These are phyloP conservation scores for Vespertilio murinus DNA, from an alignment of 2,797 vertebrate genomes.

Conservation along the genomic window DNA sequence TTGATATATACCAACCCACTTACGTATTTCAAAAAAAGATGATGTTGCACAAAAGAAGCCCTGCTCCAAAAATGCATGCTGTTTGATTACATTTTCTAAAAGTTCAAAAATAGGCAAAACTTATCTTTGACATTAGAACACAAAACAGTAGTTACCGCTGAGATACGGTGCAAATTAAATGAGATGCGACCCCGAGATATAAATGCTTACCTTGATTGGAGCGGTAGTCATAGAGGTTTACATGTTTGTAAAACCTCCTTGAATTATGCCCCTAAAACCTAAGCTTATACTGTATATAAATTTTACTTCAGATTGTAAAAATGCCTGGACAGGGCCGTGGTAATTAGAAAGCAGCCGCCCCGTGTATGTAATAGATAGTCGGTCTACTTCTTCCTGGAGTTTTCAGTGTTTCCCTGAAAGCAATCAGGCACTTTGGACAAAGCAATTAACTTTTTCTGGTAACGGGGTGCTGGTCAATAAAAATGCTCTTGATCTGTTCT, in stretches of 20 bases:
- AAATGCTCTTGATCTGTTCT: background rate
- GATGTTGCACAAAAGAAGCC: background rate
- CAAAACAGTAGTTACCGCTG: background rate
- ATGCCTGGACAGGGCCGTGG: background rate
- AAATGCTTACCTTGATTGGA: background rate
- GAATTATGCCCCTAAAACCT: background rate
- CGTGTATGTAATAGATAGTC: background rate
- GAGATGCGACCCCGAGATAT: background rate
- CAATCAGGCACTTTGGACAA: background rate
- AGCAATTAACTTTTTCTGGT: slow-evolving; percentile 27
- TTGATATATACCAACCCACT: background rate
- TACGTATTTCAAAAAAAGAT: background rate
- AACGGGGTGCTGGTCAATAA: background rate
- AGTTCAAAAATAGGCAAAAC: background rate
- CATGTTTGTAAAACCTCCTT: background rate
- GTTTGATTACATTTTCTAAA: background rate
- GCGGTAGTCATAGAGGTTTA: background rate
- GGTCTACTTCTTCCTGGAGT: background rate
- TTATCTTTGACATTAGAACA: background rate
- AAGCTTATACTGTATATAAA: background rate
- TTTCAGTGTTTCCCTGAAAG: background rate
- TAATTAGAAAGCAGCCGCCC: background rate
- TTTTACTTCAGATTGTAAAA: slow-evolving; percentile 9
- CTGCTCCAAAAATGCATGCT: background rate
- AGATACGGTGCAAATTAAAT: background rate